A percentile compares a stretch with the other conserved stretches of the same genome.
Evolutionary conservation across 1,140 invertebrate species (phyloP).

Genomic region (Drosophila hydei): DNA sequence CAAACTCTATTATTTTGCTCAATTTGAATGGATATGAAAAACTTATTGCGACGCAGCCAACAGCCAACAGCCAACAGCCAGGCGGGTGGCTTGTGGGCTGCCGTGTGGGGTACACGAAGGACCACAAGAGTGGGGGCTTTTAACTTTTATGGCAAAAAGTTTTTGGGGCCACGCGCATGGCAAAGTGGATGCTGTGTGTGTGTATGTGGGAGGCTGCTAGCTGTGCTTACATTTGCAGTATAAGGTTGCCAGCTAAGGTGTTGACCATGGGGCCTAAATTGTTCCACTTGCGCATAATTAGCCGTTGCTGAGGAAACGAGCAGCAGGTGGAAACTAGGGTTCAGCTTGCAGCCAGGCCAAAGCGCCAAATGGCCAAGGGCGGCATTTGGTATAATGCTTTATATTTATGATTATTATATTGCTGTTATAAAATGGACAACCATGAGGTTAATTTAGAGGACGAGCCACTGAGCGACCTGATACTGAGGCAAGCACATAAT

Average conservation of each 20-base stretch:
- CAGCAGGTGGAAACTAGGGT: conserved; percentile 1
- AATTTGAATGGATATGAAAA: conserved; percentile 20
- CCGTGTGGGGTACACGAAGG: not conserved
- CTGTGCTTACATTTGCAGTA: conserved; percentile 10
- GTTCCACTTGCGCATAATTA: conserved; percentile 74
- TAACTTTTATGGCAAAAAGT: conserved; percentile 52
- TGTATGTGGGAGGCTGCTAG: conserved; percentile 12
- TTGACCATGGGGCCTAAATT: conserved; percentile 68
- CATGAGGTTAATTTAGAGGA: conserved; percentile 3
- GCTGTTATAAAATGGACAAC: conserved; percentile 31
- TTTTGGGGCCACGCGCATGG: conserved; percentile 13
- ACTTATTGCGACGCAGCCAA: conserved; percentile 57
- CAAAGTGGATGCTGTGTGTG: conserved; percentile 36
- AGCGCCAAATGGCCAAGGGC: conserved; percentile 4
- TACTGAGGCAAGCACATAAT: not conserved
- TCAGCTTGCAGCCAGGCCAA: not conserved
- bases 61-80: conserved; percentile 5
- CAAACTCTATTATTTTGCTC: not conserved
- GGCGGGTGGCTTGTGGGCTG: not conserved
- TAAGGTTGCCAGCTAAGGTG: conserved; percentile 43
- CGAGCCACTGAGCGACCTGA: not conserved
- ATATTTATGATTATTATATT: conserved; percentile 58
- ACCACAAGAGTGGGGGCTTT: conserved; percentile 11
- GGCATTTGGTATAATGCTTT: conserved; percentile 13
- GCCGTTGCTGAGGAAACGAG: conserved; percentile 34